These are phyloP conservation scores for Pterocles gutturalis DNA, from an alignment of 2,113 vertebrate species.

Conservation along the genomic window DNA sequence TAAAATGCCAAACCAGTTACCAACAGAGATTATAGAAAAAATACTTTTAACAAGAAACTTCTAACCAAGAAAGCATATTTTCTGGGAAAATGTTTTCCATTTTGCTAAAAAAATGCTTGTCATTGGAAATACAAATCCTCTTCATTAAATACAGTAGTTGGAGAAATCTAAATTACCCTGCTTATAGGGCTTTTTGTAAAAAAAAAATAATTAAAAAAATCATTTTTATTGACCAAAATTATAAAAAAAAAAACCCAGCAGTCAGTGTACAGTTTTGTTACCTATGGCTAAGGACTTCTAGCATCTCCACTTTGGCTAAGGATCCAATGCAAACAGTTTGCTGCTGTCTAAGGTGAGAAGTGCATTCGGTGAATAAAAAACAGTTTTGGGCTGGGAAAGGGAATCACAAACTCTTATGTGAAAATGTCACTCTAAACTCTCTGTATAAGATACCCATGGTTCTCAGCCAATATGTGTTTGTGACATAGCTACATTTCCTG, in stretches of 20 bases:
- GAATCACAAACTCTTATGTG: not conserved
- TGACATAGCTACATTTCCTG: slow-evolving; percentile 45
- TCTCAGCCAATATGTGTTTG: slow-evolving; percentile 21
- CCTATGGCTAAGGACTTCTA: not conserved
- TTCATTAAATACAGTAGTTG: not conserved
- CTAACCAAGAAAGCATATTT: not conserved
- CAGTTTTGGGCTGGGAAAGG: not conserved
- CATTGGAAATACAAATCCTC: not conserved
- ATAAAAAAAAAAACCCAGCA: not conserved
- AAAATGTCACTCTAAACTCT: not conserved
- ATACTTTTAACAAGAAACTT: not conserved
- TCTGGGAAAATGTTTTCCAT: not conserved
- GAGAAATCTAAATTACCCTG: not conserved
- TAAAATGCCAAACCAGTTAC: not conserved
- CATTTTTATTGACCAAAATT: not conserved
- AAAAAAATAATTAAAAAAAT: not conserved
- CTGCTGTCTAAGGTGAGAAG: not conserved
- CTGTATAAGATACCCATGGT: not conserved
- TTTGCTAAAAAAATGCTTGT: not conserved
- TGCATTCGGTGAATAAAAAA: not conserved
- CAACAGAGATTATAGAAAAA: not conserved
- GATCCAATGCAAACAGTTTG: not conserved
- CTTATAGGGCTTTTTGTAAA: not conserved
- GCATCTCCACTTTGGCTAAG: not conserved
- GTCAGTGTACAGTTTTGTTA: not conserved